phyloP scores from a whole-genome alignment of 1,140 invertebrate species.

The Drosophila nebulosa region DNA sequence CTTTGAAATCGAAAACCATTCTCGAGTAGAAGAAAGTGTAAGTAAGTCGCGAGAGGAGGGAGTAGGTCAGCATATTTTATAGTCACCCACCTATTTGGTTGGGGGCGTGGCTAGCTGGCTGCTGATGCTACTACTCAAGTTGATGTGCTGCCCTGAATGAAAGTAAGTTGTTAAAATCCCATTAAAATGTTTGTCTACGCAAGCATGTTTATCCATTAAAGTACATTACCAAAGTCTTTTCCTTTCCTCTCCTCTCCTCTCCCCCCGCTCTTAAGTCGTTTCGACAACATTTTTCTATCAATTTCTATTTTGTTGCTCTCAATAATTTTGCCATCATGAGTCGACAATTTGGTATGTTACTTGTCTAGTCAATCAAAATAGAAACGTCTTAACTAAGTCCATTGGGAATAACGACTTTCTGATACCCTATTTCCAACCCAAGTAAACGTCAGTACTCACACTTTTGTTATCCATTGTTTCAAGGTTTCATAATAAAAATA shows the following conservation, averaged over 20 bases:
- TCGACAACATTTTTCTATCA: background rate
- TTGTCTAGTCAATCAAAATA: too few relatives aligned
- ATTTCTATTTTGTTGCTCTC: too few relatives aligned
- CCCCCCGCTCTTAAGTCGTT: background rate
- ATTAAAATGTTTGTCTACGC: background rate
- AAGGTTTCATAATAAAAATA: too few relatives aligned
- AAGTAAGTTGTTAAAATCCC: slow-evolving; percentile 9
- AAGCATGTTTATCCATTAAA: background rate
- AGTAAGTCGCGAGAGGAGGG: background rate
- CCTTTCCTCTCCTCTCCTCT: background rate
- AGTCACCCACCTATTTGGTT: background rate
- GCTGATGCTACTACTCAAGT: background rate
- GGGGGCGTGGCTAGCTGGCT: background rate
- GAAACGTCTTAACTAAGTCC: too few relatives aligned
- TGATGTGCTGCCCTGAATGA: background rate
- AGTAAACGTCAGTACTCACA: too few relatives aligned
- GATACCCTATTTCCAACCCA: too few relatives aligned
- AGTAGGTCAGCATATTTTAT: background rate
- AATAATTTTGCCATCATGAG: too few relatives aligned
- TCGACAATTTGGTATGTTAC: too few relatives aligned
- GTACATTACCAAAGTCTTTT: background rate
- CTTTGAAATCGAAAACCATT: too few relatives aligned
- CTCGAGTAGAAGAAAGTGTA: too few relatives aligned
- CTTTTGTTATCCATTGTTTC: too few relatives aligned
- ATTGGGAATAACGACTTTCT: too few relatives aligned